phyloP scores from a whole-genome alignment of 2,113 vertebrate species.

The Nothocercus julius region DNA sequence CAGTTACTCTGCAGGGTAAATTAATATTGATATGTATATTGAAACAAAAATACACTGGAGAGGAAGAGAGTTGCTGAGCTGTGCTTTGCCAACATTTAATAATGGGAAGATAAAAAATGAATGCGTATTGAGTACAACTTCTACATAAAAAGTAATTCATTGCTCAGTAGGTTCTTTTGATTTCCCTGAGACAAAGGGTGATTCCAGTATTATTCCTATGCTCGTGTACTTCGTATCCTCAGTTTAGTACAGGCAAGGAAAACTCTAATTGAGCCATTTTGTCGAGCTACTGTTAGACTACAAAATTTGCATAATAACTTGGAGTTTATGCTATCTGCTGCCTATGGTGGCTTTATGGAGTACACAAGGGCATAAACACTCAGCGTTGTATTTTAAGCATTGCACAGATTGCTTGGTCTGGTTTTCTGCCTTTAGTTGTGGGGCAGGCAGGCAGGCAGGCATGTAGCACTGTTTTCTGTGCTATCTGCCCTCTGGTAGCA shows the following conservation, averaged over 20 bases:
- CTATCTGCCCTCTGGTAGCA: neutral
- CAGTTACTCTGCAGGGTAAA: constrained; percentile 32
- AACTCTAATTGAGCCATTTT: neutral
- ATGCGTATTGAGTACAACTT: neutral
- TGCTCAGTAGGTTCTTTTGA: neutral
- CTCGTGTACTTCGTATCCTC: neutral
- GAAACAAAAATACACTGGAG: constrained; percentile 31
- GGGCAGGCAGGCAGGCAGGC: neutral
- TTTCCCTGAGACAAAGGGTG: neutral
- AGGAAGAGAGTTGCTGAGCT: neutral
- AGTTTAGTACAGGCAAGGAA: neutral
- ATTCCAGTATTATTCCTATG: neutral
- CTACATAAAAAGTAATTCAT: neutral
- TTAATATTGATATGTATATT: constrained; percentile 46
- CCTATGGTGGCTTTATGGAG: neutral
- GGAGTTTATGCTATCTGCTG: neutral
- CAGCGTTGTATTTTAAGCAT: neutral
- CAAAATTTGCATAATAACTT: neutral
- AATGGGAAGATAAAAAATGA: neutral
- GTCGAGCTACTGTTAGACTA: neutral
- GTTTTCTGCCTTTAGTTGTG: neutral
- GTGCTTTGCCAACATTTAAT: neutral
- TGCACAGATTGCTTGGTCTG: neutral
- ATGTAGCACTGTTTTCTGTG: neutral
- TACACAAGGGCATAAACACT: neutral